Conservation (phyloP, 2,888 invertebrate genomes). For the Liposcelis brunnea region DNA sequence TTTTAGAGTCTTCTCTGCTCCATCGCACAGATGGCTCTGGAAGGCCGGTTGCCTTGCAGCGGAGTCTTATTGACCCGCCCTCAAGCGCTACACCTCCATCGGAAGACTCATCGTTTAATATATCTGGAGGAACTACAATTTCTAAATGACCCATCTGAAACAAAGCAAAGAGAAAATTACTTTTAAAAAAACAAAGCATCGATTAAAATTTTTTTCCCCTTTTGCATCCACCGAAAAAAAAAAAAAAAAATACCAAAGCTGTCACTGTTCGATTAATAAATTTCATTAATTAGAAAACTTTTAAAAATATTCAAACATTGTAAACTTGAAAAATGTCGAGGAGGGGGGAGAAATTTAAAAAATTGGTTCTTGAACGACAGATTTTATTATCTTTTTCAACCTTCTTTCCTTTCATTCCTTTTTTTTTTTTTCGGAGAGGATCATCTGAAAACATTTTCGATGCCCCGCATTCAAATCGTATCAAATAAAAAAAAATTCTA, state of each 20-base stretch:
- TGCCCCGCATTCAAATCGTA: too few relatives aligned
- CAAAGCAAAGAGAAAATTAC: conserved; percentile 8
- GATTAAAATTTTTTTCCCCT: too few relatives aligned
- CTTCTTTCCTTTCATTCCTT: too few relatives aligned
- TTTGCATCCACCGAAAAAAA: too few relatives aligned
- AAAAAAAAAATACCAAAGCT: too few relatives aligned
- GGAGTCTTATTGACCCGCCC: conserved; percentile 57
- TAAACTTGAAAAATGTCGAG: conserved; percentile 5
- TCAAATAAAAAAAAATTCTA: too few relatives aligned
- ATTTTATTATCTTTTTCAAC: neutral
- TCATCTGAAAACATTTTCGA: too few relatives aligned
- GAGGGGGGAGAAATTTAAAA: conserved; percentile 7
- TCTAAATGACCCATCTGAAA: conserved; percentile 68
- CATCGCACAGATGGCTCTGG: conserved; percentile 64
- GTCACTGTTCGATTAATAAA: conserved; percentile 6
- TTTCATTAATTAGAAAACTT: conserved; percentile 9
- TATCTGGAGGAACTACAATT: conserved; percentile 77
- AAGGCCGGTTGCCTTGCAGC: conserved; percentile 64
- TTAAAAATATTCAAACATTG: conserved; percentile 1
- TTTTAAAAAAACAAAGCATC: too few relatives aligned
- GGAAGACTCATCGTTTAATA: conserved; percentile 51
- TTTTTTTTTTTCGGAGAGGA: too few relatives aligned
- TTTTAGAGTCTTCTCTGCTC: conserved; percentile 60
- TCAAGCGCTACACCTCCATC: conserved; percentile 63
- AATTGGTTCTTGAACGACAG: neutral